These are phyloP conservation scores for Sisyra terminalis DNA, from an alignment of 2,888 invertebrate genomes.

Conservation along the genomic window DNA sequence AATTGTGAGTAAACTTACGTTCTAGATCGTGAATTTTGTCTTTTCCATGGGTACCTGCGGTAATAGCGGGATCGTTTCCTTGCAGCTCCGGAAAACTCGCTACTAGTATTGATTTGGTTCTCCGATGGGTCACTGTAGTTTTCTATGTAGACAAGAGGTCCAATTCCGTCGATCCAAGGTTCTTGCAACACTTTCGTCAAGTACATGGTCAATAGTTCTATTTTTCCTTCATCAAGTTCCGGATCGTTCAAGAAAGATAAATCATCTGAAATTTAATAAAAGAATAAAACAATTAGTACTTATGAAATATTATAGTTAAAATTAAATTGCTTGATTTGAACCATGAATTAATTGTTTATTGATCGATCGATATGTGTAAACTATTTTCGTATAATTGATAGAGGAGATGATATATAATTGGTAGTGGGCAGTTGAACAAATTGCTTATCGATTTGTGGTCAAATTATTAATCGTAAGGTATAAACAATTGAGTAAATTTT, in stretches of 20 bases:
- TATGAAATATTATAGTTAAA: no score
- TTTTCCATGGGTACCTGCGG: constrained; percentile 44
- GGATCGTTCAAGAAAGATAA: not conserved
- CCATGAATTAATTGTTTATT: no score
- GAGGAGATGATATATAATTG: no score
- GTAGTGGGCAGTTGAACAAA: no score
- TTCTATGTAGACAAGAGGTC: constrained; percentile 4
- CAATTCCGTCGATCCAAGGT: constrained; percentile 1
- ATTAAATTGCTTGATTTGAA: no score
- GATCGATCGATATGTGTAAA: no score
- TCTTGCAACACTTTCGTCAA: constrained; percentile 4
- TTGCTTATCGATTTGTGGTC: no score
- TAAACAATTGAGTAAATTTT: no score
- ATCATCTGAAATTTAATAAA: not conserved
- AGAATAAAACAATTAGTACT: no score
- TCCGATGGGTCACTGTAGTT: not conserved
- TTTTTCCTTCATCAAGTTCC: not conserved
- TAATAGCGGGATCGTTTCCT: constrained; percentile 38
- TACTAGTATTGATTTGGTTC: not conserved
- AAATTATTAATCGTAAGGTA: no score
- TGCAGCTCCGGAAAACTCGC: constrained; percentile 10
- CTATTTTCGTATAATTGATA: no score
- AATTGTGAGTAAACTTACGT: constrained; percentile 1
- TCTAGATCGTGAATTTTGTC: constrained; percentile 30
- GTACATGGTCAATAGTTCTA: not conserved